Evolutionary conservation across 2,888 invertebrate genomes (phyloP).

Genomic region (Parnassius apollo): DNA sequence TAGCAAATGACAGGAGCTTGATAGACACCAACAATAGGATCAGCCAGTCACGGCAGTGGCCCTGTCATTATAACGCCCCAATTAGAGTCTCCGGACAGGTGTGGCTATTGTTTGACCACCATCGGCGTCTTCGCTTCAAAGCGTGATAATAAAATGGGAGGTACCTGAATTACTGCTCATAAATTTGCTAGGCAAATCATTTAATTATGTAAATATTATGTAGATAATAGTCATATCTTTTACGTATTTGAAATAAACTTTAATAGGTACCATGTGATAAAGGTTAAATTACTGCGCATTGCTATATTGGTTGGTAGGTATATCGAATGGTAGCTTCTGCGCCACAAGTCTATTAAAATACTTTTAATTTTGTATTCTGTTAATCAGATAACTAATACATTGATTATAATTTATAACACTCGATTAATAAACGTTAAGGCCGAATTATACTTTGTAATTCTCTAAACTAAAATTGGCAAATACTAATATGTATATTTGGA

Average conservation of each 20-base stretch:
- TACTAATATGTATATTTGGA: too few species aligned
- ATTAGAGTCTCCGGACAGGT: constrained; percentile 33
- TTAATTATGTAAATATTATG: constrained; percentile 3
- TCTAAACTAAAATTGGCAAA: too few species aligned
- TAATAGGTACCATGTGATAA: too few species aligned
- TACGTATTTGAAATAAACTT: not conserved
- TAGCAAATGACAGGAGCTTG: constrained; percentile 42
- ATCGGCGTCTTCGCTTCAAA: not conserved
- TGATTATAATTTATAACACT: too few species aligned
- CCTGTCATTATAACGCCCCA: constrained; percentile 38
- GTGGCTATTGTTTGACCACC: constrained; percentile 20
- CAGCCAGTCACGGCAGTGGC: constrained; percentile 25
- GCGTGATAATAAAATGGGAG: not conserved
- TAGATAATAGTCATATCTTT: not conserved
- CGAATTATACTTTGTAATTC: too few species aligned
- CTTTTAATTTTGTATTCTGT: too few species aligned
- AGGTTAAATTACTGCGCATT: too few species aligned
- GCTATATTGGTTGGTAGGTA: too few species aligned
- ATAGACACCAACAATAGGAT: constrained; percentile 20
- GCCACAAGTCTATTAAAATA: too few species aligned
- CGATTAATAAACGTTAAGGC: too few species aligned
- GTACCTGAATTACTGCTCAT: not conserved
- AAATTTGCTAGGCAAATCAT: constrained; percentile 4
- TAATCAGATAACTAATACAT: too few species aligned
- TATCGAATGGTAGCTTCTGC: too few species aligned